Evolutionary conservation across 1,140 invertebrate genomes (phyloP), one percentile per base, ranked within the genome.

Genomic region (Dryas iulia): DNA sequence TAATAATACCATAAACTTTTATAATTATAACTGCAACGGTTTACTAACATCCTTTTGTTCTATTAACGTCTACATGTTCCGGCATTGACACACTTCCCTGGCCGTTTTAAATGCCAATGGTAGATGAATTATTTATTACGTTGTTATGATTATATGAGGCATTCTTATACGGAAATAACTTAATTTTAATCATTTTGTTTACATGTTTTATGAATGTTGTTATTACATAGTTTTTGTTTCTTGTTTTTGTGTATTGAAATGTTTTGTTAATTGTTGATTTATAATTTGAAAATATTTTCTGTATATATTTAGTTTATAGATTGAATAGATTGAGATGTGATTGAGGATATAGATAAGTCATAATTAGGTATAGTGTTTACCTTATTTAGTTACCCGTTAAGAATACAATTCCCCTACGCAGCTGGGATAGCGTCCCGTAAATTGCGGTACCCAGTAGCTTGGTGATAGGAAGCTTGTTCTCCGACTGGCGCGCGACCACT

Each of bases 21-120:
- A 21, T 21, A 47, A 47, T 47, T 47, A 47, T 8, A 8, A 8
- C 39, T 3, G 14, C 39, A 8, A 47, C 18, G 39, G 39, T 21
- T 47, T 47, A 47, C 39, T 47, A 47, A 47, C 39, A 47, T 47
- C 39, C 39, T 47, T 47, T 47, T 47, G 39, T 47, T 47, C 39
- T 47, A 47, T 47, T 47, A 47, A 47, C 8, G 39, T 10, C 14
- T 21, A 47, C 39, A 47, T 47, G 39, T 47, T 47, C 39, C 39
- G 56, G 53, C 62, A 72, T 72, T 72, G 71, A 68, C 66, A 68
- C 64, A 67, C 47, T 68, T 39, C 47, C 58, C 21, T 35, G 56
- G 28, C 61, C 69, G 60, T 56, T 71, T 53, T 57, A 39, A 61
- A 63, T 59, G 52, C 14, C 28, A 31, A 66, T 69, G 35, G 12